Evolutionary conservation across 2,113 vertebrate genomes (phyloP).

Genomic region (Mustelus asterias): DNA sequence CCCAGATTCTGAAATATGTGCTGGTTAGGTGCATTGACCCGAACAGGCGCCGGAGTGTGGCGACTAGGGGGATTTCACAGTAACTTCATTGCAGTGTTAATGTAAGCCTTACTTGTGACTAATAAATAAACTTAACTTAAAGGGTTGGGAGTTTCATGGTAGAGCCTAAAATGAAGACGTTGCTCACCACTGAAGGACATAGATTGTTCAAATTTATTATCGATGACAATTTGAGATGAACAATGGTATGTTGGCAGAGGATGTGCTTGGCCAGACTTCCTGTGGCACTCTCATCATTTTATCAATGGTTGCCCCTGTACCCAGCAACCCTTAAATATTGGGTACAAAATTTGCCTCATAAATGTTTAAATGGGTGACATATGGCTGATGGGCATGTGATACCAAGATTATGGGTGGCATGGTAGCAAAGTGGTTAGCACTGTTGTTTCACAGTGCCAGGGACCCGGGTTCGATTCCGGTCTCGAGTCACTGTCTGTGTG

Average conservation of each 20-base stretch:
- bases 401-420: not conserved
- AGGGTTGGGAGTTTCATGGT: not conserved
- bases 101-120: too few species aligned
- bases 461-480: too few species aligned
- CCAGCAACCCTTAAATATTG: too few species aligned
- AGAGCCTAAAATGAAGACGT: not conserved
- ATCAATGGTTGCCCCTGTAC: not conserved
- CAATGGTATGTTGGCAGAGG: not conserved
- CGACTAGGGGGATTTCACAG: too few species aligned
- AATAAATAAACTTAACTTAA: not conserved
- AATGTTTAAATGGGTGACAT: not conserved
- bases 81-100: too few species aligned
- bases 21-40: too few species aligned
- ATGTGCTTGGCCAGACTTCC: not conserved
- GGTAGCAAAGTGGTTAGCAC: too few species aligned
- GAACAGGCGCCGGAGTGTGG: too few species aligned
- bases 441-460: too few species aligned
- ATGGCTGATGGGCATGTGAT: not conserved
- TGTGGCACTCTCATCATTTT: not conserved
- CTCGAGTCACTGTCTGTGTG: too few species aligned
- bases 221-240: not conserved
- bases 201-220: not conserved
- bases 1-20: too few species aligned
- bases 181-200: not conserved
- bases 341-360: not conserved